phyloP scores from a whole-genome alignment of 2,797 vertebrate species.

The Sebastes hopkinsi region DNA sequence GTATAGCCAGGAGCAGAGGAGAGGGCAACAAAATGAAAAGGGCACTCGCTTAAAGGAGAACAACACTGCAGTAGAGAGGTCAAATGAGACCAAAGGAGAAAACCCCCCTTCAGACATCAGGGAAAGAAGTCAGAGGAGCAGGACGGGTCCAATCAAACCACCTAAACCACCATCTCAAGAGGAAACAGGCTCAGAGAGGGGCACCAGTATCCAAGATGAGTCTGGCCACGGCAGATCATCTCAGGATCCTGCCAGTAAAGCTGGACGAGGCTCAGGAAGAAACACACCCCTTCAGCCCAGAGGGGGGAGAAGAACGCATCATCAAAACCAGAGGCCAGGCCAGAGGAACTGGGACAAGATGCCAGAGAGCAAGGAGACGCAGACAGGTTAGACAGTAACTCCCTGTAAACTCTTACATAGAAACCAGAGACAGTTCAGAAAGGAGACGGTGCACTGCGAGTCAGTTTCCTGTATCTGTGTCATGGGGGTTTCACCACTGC shows the following conservation, averaged over 20 bases:
- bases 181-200: constrained; percentile 43
- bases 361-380: constrained; percentile 95
- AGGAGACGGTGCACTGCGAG: too few species aligned
- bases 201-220: constrained; percentile 21
- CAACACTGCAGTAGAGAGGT: constrained; percentile 39
- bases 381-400: constrained; percentile 86
- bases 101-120: constrained; percentile 24
- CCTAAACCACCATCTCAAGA: constrained; percentile 58
- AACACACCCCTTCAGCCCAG: constrained; percentile 73
- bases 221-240: neutral
- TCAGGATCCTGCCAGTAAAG: constrained; percentile 60
- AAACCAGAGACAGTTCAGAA: neutral
- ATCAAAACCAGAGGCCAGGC: constrained; percentile 78
- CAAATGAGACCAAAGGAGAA: constrained; percentile 38
- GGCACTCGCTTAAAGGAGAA: constrained; percentile 74
- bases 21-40: constrained; percentile 78
- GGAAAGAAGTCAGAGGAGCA: constrained; percentile 47
- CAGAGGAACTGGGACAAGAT: constrained; percentile 85
- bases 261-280: constrained; percentile 73
- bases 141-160: constrained; percentile 72
- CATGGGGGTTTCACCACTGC: too few species aligned
- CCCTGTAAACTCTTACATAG: neutral
- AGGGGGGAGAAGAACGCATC: constrained; percentile 79
- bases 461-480: neutral
- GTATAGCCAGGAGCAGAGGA: constrained; percentile 80